These are phyloP conservation scores for Brevipalpus yothersi DNA, from an alignment of 1,140 invertebrate genomes.

Conservation along the genomic window DNA sequence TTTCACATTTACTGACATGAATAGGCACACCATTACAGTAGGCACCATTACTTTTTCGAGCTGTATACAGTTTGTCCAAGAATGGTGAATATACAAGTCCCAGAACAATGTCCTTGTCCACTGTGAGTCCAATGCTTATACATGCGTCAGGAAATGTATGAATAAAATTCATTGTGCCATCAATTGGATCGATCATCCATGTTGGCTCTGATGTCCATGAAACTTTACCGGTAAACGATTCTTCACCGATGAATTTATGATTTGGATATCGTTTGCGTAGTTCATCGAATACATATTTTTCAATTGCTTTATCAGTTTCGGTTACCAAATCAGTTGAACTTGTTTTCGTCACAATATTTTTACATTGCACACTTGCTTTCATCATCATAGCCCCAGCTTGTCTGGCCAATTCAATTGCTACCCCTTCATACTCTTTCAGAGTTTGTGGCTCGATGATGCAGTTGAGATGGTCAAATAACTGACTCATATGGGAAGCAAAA, in stretches of 20 bases:
- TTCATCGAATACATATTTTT: slow-evolving; percentile 51
- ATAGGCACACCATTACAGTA: slow-evolving; percentile 44
- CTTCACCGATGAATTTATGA: slow-evolving; percentile 92
- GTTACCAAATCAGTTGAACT: slow-evolving; percentile 73
- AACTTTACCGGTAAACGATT: slow-evolving; percentile 33
- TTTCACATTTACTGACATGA: slow-evolving; percentile 16
- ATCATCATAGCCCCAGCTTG: slow-evolving; percentile 36
- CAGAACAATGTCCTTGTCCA: slow-evolving; percentile 39
- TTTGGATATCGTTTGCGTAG: slow-evolving; percentile 49
- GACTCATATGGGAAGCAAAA: too few relatives aligned
- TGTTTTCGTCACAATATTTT: slow-evolving; percentile 47
- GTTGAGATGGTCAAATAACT: too few relatives aligned
- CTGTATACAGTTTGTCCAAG: slow-evolving; percentile 59
- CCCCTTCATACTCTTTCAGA: slow-evolving; percentile 29
- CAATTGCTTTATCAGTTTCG: slow-evolving; percentile 78
- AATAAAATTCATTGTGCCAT: slow-evolving; percentile 27
- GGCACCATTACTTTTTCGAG: slow-evolving; percentile 56
- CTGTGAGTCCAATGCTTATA: slow-evolving; percentile 30
- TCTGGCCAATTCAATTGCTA: slow-evolving; percentile 27
- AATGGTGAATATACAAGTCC: slow-evolving; percentile 78
- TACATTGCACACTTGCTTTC: slow-evolving; percentile 34
- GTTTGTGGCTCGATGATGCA: background rate
- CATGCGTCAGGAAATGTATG: slow-evolving; percentile 17
- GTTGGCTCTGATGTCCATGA: slow-evolving; percentile 62
- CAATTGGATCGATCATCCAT: slow-evolving; percentile 88